Percentiles rank a stretch among this genome's conserved stretches.
These are phyloP conservation scores for Cochlearius cochlearius DNA, from an alignment of 2,113 vertebrate genomes.

Conservation along the genomic window DNA sequence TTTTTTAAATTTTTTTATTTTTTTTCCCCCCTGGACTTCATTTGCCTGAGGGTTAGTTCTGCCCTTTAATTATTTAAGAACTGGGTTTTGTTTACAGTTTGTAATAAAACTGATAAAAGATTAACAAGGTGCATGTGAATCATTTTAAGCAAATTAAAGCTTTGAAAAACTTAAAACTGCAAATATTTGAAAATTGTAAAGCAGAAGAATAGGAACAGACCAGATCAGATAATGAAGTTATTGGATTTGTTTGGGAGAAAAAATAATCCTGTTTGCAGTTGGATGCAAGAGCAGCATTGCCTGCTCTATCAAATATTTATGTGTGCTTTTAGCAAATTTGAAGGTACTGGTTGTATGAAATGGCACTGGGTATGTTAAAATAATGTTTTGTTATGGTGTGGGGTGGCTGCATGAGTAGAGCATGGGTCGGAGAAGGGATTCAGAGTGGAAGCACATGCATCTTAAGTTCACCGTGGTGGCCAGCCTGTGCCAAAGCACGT, in stretches of 20 bases:
- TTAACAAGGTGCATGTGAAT: conserved; percentile 66
- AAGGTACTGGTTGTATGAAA: not conserved
- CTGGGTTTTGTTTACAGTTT: conserved; percentile 70
- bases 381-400: not conserved
- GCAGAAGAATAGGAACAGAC: not conserved
- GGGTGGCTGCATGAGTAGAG: not conserved
- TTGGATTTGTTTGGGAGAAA: conserved; percentile 25
- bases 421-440: not conserved
- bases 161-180: conserved; percentile 47
- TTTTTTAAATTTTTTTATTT: conserved; percentile 5
- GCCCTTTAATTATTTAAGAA: conserved; percentile 68
- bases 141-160: conserved; percentile 55
- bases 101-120: conserved; percentile 71
- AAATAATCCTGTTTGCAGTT: not conserved
- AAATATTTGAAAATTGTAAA: conserved; percentile 46
- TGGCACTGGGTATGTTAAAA: not conserved
- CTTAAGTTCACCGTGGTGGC: not conserved
- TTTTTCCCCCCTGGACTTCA: not conserved
- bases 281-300: not conserved
- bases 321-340: conserved; percentile 36
- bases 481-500: not conserved
- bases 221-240: conserved; percentile 28
- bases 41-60: conserved; percentile 57
- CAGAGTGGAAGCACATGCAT: no score
- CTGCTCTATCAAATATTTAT: conserved; percentile 35